These are phyloP conservation scores for Sarcophaga carnaria DNA, from an alignment of 2,888 invertebrate genomes.

Conservation along the genomic window DNA sequence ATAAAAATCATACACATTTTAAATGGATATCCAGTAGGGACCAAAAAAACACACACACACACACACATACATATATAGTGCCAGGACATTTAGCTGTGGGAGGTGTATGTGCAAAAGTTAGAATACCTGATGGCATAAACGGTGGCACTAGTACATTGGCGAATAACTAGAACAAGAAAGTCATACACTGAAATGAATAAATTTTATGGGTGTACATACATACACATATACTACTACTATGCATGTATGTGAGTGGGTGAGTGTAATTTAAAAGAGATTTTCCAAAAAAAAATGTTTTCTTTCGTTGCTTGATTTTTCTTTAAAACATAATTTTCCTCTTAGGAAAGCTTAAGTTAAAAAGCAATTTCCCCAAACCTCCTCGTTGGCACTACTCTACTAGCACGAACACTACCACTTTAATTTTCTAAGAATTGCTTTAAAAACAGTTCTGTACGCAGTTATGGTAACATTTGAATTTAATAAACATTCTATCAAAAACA, in stretches of 20 bases:
- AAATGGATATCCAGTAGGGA: not conserved
- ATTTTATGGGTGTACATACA: not conserved
- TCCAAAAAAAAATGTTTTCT: not conserved
- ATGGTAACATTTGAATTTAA: slow-evolving; percentile 64
- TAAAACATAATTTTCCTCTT: slow-evolving; percentile 56
- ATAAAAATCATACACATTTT: not conserved
- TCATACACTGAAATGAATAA: not conserved
- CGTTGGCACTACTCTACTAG: not conserved
- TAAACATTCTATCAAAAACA: slow-evolving; percentile 61
- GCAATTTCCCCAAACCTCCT: slow-evolving; percentile 42
- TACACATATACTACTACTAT: slow-evolving; percentile 3
- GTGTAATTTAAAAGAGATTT: too few relatives aligned
- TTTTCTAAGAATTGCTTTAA: slow-evolving; percentile 6
- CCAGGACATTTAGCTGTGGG: not conserved
- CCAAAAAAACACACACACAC: not conserved
- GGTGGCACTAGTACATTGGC: slow-evolving; percentile 48
- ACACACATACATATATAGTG: too few relatives aligned
- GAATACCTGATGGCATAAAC: slow-evolving; percentile 55
- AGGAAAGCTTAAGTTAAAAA: slow-evolving; percentile 64
- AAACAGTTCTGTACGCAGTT: slow-evolving; percentile 49
- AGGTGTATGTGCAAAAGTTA: not conserved
- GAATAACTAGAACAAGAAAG: slow-evolving; percentile 13
- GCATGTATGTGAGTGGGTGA: not conserved
- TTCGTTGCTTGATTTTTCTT: slow-evolving; percentile 20
- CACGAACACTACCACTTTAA: not conserved